Evolutionary conservation across 2,113 vertebrate genomes (phyloP), one percentile per base, ranked within the genome.

Genomic region (Sterna hirundo): DNA sequence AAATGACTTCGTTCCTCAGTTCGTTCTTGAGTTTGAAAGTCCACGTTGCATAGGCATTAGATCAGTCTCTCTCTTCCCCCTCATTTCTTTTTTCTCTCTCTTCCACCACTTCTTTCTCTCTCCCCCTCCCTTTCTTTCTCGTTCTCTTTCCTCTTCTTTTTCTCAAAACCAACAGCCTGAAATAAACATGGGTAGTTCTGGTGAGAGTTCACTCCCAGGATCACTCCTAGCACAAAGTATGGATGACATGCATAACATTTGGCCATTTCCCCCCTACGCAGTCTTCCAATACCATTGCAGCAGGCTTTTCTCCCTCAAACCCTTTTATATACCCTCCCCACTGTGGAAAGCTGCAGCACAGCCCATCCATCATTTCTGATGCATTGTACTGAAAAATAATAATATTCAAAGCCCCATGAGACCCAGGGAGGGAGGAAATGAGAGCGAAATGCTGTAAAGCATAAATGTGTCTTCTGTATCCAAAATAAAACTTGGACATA

Each of bases 401-500:
- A 86, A 82, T 55, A 52, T 72, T 83, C 90, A 69, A 49, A 93
- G 66, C 70, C 87, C 57, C 84, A 29, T 6, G 93, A 89, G 92
- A 83, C 65, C 13, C 12, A 19, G 52, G 54, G 66, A 90, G 62
- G 82, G 54, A 81, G 61, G 8, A 77, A 87, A 79, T 78, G n/a
- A n/a, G 64, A 91, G 29, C 2, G 1, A 84, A 91, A 60, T 62
- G 55, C 72, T 88, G 7, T 72, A 46, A 61, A 91, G 52, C 64
- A 36, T 85, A 87, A 54, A 61, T 96, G 49, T 69, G 12, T 95
- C 36, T 90, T 54, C 86, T 76, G 93, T 94, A 94, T 96, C 94
- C 96, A 95, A 93, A 96, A 96, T 94, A 96, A 94, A 96, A 87
- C 90, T 80, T 74, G 70, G 58, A 95, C n/a, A 22, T 69, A 46